Percentiles rank a stretch among this genome's conserved stretches.
Conservation (phyloP, 2,888 invertebrate genomes). For the Bembecia ichneumoniformis region DNA sequence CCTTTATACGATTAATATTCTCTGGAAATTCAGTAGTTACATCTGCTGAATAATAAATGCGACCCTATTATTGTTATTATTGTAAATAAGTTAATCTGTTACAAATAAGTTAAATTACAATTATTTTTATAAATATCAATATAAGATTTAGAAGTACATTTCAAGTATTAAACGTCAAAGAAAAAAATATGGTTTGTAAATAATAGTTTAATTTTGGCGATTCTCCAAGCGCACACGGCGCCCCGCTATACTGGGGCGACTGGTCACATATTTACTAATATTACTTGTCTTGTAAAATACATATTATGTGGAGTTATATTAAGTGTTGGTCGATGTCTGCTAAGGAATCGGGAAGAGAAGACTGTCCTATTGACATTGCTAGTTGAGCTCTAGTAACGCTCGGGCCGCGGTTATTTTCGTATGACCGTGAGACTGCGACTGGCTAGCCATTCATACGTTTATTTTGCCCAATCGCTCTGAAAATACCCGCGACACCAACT, state of each 20-base stretch:
- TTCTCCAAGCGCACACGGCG: neutral
- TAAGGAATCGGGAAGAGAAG: conserved; percentile 1
- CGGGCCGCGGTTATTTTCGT: conserved; percentile 39
- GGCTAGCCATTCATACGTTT: conserved; percentile 40
- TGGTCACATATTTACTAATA: too few species aligned
- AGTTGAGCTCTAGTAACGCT: conserved; percentile 23
- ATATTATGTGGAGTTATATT: neutral
- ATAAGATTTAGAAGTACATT: too few species aligned
- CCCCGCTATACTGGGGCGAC: neutral
- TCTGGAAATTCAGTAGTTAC: too few species aligned
- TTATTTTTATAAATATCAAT: too few species aligned
- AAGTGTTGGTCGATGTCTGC: neutral
- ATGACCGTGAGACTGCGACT: conserved; percentile 50
- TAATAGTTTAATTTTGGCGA: neutral
- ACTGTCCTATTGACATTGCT: conserved; percentile 47
- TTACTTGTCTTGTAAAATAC: too few species aligned
- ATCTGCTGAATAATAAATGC: too few species aligned
- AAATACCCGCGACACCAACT: conserved; percentile 29
- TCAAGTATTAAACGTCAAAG: neutral
- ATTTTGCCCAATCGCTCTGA: conserved; percentile 24
- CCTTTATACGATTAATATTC: too few species aligned
- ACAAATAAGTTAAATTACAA: too few species aligned
- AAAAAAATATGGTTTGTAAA: neutral
- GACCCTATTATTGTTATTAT: too few species aligned
- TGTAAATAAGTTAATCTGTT: too few species aligned